phyloP scores from a whole-genome alignment of 2,888 invertebrate genomes.

The Cheiracanthium punctorium region DNA sequence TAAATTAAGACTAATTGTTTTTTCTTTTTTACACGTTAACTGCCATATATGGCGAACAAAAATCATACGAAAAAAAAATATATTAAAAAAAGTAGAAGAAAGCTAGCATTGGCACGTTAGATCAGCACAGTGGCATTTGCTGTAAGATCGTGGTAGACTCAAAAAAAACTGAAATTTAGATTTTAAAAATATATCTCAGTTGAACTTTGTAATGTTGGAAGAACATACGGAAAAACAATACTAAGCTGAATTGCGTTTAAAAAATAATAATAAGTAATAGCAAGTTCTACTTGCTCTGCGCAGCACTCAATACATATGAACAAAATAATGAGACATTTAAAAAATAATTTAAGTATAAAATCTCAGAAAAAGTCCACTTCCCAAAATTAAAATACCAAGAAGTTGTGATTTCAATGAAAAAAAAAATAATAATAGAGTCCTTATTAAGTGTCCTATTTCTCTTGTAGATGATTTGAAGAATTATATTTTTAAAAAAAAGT shows the following conservation, averaged over 20 bases:
- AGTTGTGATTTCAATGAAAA: not conserved
- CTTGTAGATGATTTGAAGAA: not conserved
- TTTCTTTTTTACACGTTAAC: not conserved
- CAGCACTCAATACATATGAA: not conserved
- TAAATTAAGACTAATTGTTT: slow-evolving; percentile 62
- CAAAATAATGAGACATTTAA: not conserved
- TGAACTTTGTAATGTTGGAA: not conserved
- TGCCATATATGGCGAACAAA: not conserved
- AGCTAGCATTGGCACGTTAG: slow-evolving; percentile 68
- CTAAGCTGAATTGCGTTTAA: not conserved
- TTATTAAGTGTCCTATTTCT: not conserved
- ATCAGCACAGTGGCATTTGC: slow-evolving; percentile 55
- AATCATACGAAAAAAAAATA: slow-evolving; percentile 37
- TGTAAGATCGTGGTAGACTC: not conserved
- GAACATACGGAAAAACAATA: slow-evolving; percentile 12
- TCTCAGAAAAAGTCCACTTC: not conserved
- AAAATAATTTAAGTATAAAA: slow-evolving; percentile 29
- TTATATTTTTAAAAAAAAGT: not conserved
- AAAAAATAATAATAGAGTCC: not conserved
- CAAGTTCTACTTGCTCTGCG: slow-evolving; percentile 61
- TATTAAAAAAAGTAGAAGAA: slow-evolving; percentile 40
- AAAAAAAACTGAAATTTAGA: not conserved
- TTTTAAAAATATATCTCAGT: not conserved
- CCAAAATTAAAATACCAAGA: not conserved
- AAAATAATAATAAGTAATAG: slow-evolving; percentile 3